Base-by-base conservation (phyloP, 2,797 vertebrate genomes). In the Leptatherina wallacei region DNA sequence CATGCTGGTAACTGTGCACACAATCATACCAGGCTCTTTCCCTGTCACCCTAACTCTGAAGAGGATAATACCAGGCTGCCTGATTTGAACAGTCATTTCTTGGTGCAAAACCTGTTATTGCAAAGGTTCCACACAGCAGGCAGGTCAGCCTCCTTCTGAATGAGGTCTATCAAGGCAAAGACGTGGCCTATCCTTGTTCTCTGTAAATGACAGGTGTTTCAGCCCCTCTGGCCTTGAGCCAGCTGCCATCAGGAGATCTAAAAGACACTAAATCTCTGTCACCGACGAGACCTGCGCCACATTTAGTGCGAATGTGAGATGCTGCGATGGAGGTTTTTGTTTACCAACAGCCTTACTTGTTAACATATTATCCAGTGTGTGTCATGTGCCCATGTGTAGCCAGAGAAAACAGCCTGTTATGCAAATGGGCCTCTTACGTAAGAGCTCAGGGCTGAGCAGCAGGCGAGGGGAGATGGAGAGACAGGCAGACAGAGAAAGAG, bases 391-490 rank as follows among this genome's bases (percentile, higher is more conserved):
- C 69, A n/a, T 74, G 68, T 78, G 65, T 76, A 90, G 85, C 87
- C 80, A 77, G 81, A 85, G 85, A 87, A 89, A 91, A 89, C 79
- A 90, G 88, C 74, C 88, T 92, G 91, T 91, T 92, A 92, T 93
- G 92, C 92, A 93, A 93, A 93, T 92, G 75, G 49, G 0, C 18
- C 77, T 83, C 76, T 93, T 93, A 91, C 86, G 79, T 91, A 93
- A 92, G 88, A 85, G 85, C 88, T 74, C n/a, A 33, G 77, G 85
- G 89, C 85, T 81, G 86, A 87, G 88, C 74, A 71, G 84, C 73
- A 71, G 81, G 81, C 69, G 52, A 81, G 60, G 82, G 73, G 80
- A 80, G 54, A 56, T 30, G 54, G 54, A 56, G 54, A 75, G 54
- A 35, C 85, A 85, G 76, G 75, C 73, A 72, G 74, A 49, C 38